Evolutionary conservation across 2,888 invertebrate species (phyloP), one percentile per base, ranked within the genome.

Genomic region (Buathra laborator): DNA sequence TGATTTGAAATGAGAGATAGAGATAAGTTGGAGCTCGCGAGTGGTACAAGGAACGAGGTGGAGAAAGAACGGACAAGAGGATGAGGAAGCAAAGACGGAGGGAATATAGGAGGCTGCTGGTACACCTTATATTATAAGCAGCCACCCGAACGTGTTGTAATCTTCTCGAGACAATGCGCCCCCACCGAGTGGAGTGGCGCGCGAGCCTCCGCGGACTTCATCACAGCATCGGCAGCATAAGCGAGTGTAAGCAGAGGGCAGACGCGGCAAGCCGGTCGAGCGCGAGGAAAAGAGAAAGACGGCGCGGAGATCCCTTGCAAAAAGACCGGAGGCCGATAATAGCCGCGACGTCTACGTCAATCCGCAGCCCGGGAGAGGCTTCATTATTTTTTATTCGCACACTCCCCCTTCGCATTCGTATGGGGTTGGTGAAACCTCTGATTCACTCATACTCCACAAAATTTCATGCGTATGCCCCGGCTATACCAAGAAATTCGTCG

Each of bases 81-180:
- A 86, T 86, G 82, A 81, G 81, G 84, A 84, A 86, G 78, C 80
- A 81, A 85, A 86, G 83, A 68, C 74, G 88, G 82, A 87, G 81
- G 84, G 83, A 86, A 87, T 85, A 80, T 71, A 79, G 76, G 76
- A 72, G 82, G 85, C 86, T 85, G 88, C 88, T 89, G 89, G 88
- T 86, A 86, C 88, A 92, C 91, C 90, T 91, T 91, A 91, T 92
- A 93, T 93, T 93, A 93, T 92, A 92, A 93, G 90, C 92, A 91
- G 90, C 90, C 89, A 88, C 77, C 91, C 90, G 92, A 92, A 93
- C 93, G 93, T 93, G 93, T 93, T 93, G 93, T 92, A 94, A 94
- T 94, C 92, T 93, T 92, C 92, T 92, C 92, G 93, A 94, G 93
- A 93, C 93, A 94, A 93, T 93, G 86, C 81, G 90, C 90, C 90